Evolutionary conservation across 2,888 invertebrate species (phyloP), one percentile per base, ranked within the genome.

Genomic region (Lycophotia porphyrea): DNA sequence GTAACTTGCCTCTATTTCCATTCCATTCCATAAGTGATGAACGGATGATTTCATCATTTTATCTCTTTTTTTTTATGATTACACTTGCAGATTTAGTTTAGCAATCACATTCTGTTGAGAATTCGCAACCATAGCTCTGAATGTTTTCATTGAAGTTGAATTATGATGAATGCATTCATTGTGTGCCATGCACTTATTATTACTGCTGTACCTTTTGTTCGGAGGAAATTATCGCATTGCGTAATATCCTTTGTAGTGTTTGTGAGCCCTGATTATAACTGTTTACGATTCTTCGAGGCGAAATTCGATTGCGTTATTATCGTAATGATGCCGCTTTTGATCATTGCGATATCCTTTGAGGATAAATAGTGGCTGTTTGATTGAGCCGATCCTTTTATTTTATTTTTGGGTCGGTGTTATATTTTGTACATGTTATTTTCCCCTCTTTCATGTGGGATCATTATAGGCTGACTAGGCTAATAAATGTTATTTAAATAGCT

Each of bases 141-240:
- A 91, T 92, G 92, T 91, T 91, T 92, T 91, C 91, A 92, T 92
- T 93, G 92, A 90, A 87, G 91, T 92, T 92, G 91, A 92, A 93
- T 92, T 92, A 93, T 92, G 92, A 92, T 93, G 93, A 92, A 93
- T 93, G 92, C 92, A 90, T 90, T 91, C 92, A 93, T 93, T 93
- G 93, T 91, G 84, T 81, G 63, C 76, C 15, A 82, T 91, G 88
- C 88, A 91, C 86, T 91, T 91, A 90, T 91, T 92, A 82, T 63
- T 8, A 63, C 39, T 88, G 87, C 88, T 89, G 91, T 88, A 93
- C 91, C 94, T 93, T 94, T 95, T 94, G 94, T 94, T 92, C 90
- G 88, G 84, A 90, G 87, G 87, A 93, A 93, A 94, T 95, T 92
- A 92, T 93, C 90, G 88, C 89, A 88, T 94, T 94, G 89, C 90